A percentile compares a stretch with the other conserved stretches of the same genome.
phyloP scores from a whole-genome alignment of 2,888 invertebrate species.

The Drosophila kanekoi region DNA sequence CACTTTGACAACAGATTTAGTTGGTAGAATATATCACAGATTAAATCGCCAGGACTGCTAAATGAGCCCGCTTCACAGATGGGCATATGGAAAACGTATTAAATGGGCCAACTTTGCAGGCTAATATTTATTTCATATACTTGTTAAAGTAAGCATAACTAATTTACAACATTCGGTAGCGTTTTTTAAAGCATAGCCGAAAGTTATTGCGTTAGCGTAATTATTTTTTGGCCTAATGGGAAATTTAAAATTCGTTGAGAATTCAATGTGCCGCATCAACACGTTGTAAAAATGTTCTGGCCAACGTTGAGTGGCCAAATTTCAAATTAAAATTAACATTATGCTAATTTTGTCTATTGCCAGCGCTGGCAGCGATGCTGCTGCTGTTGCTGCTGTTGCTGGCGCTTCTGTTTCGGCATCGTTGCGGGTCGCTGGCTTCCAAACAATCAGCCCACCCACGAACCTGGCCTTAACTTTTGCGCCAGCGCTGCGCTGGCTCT shows the following conservation, averaged over 20 bases:
- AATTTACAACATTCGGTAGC: background rate
- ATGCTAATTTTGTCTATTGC: constrained; percentile 72
- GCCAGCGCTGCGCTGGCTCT: constrained; percentile 5
- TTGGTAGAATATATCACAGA: constrained; percentile 13
- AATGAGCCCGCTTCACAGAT: background rate
- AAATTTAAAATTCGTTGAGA: constrained; percentile 38
- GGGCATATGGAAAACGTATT: background rate
- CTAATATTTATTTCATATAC: background rate
- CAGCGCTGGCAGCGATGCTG: constrained; percentile 19
- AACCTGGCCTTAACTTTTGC: constrained; percentile 40
- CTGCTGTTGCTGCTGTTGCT: constrained; percentile 14
- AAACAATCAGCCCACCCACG: constrained; percentile 75
- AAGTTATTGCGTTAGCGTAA: constrained; percentile 9
- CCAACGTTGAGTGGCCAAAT: constrained; percentile 76
- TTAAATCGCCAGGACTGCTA: constrained; percentile 11
- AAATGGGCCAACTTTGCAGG: background rate
- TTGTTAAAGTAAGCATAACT: background rate
- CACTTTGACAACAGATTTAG: constrained; percentile 42
- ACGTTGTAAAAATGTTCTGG: constrained; percentile 73
- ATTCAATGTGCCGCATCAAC: constrained; percentile 79
- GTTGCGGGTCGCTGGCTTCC: constrained; percentile 71
- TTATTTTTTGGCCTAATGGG: constrained; percentile 25
- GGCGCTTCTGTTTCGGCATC: constrained; percentile 23
- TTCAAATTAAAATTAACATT: constrained; percentile 80
- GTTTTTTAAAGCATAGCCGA: background rate